Evolutionary conservation across 2,797 vertebrate genomes (phyloP).

Genomic region (Trachops cirrhosus): DNA sequence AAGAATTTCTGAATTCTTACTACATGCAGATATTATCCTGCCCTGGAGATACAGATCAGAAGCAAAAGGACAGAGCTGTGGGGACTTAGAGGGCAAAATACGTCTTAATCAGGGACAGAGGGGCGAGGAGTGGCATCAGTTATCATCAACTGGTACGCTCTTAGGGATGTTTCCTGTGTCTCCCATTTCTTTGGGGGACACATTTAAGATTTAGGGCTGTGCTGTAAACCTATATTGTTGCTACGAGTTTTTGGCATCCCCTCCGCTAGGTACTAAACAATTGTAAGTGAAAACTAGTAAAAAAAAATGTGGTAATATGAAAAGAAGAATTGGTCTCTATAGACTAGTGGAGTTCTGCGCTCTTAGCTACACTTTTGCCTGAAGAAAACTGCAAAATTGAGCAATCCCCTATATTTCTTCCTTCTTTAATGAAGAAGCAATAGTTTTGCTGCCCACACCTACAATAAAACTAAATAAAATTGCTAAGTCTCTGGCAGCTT

Average conservation of each 20-base stretch:
- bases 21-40: neutral
- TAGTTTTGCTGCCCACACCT: slow-evolving; percentile 16
- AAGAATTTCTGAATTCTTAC: neutral
- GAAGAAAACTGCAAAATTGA: slow-evolving; percentile 3
- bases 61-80: neutral
- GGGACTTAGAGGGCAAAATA: neutral
- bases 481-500: neutral
- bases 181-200: neutral
- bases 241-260: neutral
- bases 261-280: neutral
- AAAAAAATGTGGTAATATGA: neutral
- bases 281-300: neutral
- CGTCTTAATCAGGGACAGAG: neutral
- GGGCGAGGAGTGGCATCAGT: neutral
- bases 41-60: neutral
- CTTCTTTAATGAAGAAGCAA: neutral
- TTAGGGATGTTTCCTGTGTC: neutral
- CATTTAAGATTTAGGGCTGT: neutral
- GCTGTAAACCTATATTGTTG: neutral
- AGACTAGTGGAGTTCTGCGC: neutral
- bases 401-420: neutral
- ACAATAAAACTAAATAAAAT: slow-evolving; percentile 30
- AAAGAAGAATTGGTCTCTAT: neutral
- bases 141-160: too few relatives aligned
- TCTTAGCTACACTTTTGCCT: neutral